These are phyloP conservation scores for Pitta sordida DNA, from an alignment of 2,113 vertebrate genomes.

Conservation along the genomic window DNA sequence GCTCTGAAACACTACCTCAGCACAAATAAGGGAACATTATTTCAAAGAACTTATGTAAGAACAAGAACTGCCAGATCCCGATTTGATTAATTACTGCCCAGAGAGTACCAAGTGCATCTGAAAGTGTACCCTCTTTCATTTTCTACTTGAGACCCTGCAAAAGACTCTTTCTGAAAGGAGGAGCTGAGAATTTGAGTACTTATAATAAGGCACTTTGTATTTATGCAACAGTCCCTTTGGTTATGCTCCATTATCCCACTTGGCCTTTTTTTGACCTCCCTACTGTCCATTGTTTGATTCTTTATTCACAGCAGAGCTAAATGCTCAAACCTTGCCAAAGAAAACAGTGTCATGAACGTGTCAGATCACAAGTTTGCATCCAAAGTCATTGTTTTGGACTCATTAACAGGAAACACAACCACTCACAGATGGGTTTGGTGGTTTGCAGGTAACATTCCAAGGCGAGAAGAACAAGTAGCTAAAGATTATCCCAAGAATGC, in stretches of 20 bases:
- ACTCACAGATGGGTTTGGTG: not conserved
- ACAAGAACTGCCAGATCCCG: not conserved
- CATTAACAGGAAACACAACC: not conserved
- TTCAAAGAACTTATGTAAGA: conserved; percentile 9
- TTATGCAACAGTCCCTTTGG: not conserved
- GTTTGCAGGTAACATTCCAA: not conserved
- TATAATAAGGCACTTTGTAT: not conserved
- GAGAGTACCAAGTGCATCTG: not conserved
- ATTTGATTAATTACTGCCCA: conserved; percentile 30
- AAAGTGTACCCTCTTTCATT: not conserved
- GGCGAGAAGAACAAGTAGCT: not conserved
- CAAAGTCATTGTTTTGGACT: not conserved
- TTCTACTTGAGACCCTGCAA: not conserved
- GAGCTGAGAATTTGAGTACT: not conserved
- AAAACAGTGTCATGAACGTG: not conserved
- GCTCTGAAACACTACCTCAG: not conserved
- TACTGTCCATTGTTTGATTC: conserved; percentile 24
- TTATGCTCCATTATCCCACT: not conserved
- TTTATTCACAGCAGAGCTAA: conserved; percentile 21
- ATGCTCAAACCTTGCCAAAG: conserved; percentile 2
- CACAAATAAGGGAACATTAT: not conserved
- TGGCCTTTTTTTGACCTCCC: conserved; percentile 34
- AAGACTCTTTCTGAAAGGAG: not conserved
- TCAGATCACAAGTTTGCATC: not conserved
- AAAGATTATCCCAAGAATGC: not conserved